phyloP scores from a whole-genome alignment of 2,888 invertebrate genomes.

The Leptinotarsa peninsularis region DNA sequence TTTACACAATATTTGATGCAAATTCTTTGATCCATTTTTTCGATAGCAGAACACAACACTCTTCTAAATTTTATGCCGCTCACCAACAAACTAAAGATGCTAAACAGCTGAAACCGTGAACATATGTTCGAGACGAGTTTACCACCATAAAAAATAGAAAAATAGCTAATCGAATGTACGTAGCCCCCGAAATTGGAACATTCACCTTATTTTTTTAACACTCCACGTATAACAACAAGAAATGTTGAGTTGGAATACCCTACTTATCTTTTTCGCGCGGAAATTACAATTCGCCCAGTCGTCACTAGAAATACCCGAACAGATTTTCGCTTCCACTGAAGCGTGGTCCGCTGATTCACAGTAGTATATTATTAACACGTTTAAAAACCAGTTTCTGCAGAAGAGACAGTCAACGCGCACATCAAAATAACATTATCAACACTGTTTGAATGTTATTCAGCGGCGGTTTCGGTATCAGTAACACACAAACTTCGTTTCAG shows the following conservation, averaged over 20 bases:
- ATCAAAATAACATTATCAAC: neutral
- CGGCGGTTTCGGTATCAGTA: neutral
- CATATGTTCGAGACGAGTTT: too few relatives aligned
- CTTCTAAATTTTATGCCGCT: too few relatives aligned
- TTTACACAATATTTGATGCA: too few relatives aligned
- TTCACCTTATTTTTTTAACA: too few relatives aligned
- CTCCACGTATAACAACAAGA: neutral
- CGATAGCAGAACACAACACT: too few relatives aligned
- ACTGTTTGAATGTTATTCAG: neutral
- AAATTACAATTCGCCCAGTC: neutral
- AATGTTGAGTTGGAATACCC: neutral
- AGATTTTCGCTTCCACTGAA: neutral
- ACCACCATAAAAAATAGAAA: too few relatives aligned
- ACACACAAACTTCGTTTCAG: neutral
- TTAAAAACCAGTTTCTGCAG: slow-evolving; percentile 11
- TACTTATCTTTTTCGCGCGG: neutral
- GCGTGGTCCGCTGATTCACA: neutral
- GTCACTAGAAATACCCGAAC: slow-evolving; percentile 2
- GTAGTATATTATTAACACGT: neutral
- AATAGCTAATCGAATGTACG: too few relatives aligned
- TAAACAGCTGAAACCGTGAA: too few relatives aligned
- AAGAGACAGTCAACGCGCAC: neutral
- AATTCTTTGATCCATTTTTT: too few relatives aligned
- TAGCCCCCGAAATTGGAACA: too few relatives aligned
- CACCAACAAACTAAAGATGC: too few relatives aligned